Percentiles rank a stretch among this genome's conserved stretches.
Conservation (phyloP, 2,888 invertebrate species). For the Sarcophaga variegata region DNA sequence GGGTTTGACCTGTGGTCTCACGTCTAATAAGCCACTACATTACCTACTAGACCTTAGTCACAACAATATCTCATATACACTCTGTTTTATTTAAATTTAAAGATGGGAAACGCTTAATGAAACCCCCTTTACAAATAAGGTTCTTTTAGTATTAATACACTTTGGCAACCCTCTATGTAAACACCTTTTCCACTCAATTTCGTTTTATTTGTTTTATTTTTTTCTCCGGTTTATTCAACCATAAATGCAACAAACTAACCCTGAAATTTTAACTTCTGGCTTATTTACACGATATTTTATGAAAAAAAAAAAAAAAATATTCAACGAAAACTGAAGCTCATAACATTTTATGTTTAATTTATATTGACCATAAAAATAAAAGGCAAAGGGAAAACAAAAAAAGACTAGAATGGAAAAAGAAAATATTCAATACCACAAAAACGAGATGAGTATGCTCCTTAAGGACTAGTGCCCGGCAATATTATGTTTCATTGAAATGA, state of each 20-base stretch:
- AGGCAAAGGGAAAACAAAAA: background rate
- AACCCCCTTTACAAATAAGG: too few relatives aligned
- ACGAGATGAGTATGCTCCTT: constrained; percentile 9
- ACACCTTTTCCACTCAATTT: background rate
- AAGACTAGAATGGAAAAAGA: background rate
- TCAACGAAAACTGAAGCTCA: constrained; percentile 36
- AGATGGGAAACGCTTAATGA: too few relatives aligned
- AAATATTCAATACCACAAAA: background rate
- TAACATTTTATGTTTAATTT: constrained; percentile 57
- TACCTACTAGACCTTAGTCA: too few relatives aligned
- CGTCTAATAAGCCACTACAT: too few relatives aligned
- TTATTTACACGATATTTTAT: constrained; percentile 32
- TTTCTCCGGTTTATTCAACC: constrained; percentile 30
- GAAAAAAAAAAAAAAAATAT: constrained; percentile 3
- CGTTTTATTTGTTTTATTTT: background rate
- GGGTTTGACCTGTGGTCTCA: too few relatives aligned
- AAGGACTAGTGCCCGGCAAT: background rate
- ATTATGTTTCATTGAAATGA: background rate
- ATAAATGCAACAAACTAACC: constrained; percentile 64
- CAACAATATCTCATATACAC: too few relatives aligned
- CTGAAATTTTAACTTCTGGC: constrained; percentile 40
- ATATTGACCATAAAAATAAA: constrained; percentile 59
- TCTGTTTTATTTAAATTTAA: too few relatives aligned
- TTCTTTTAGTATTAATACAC: background rate
- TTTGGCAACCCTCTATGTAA: constrained; percentile 25